These are phyloP conservation scores for Bombycilla garrulus DNA, from an alignment of 2,113 vertebrate genomes.

Conservation along the genomic window DNA sequence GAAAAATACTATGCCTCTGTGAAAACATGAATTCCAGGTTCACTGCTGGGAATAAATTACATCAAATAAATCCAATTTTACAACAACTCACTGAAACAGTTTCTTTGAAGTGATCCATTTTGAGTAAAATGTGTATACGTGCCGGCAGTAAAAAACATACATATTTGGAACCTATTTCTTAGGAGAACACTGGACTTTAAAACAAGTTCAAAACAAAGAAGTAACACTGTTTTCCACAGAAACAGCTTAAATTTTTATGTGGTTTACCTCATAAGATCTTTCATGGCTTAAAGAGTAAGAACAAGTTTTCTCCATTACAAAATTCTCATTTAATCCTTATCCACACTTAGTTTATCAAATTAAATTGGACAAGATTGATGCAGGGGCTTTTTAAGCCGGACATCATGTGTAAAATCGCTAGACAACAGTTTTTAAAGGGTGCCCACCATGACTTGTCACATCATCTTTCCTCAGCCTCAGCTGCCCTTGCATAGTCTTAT, in stretches of 20 bases:
- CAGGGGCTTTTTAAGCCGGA: constrained; percentile 84
- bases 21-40: background rate
- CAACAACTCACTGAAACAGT: background rate
- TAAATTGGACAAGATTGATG: constrained; percentile 95
- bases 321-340: constrained; percentile 99
- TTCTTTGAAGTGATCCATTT: background rate
- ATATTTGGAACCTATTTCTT: background rate
- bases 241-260: constrained; percentile 59
- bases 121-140: background rate
- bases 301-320: constrained; percentile 82
- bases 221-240: background rate
- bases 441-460: constrained; percentile 92
- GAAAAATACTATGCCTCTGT: background rate
- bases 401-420: constrained; percentile 99
- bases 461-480: constrained; percentile 86
- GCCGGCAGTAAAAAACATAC: background rate
- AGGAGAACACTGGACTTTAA: background rate
- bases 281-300: constrained; percentile 76
- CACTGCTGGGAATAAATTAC: background rate
- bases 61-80: background rate
- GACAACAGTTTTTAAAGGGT: constrained; percentile 94
- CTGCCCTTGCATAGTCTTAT: constrained; percentile 77
- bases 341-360: constrained; percentile 98
- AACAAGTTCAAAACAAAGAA: background rate
- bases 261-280: constrained; percentile 67